These are phyloP conservation scores for Drosophila persimilis DNA, from an alignment of 1,140 invertebrate species.

Conservation along the genomic window DNA sequence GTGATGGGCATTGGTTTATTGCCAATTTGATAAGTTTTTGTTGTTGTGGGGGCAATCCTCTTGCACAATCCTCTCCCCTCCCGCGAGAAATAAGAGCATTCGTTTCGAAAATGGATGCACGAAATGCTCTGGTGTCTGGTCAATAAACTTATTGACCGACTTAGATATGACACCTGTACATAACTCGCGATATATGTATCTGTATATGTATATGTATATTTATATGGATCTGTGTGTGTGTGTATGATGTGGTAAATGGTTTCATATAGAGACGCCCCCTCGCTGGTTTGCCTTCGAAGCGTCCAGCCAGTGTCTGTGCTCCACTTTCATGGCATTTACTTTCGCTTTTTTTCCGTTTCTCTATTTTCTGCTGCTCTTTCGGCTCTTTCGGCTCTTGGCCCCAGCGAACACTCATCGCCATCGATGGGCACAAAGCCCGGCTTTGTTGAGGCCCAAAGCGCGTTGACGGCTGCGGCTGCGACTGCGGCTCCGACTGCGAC, in stretches of 20 bases:
- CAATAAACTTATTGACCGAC: constrained; percentile 80
- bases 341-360: constrained; percentile 60
- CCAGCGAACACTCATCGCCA: constrained; percentile 24
- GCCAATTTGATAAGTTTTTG: constrained; percentile 46
- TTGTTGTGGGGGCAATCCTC: constrained; percentile 15
- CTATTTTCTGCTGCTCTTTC: constrained; percentile 20
- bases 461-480: constrained; percentile 43
- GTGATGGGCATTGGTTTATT: constrained; percentile 47
- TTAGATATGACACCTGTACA: constrained; percentile 48
- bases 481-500: constrained; percentile 12
- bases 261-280: constrained; percentile 57
- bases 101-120: constrained; percentile 57
- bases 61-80: constrained; percentile 39
- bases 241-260: too few relatives aligned
- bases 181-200: background rate
- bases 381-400: constrained; percentile 11
- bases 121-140: constrained; percentile 38
- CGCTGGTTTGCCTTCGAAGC: constrained; percentile 69
- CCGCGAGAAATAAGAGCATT: constrained; percentile 41
- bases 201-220: background rate
- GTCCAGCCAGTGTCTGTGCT: constrained; percentile 52
- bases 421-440: constrained; percentile 19
- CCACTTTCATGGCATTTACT: constrained; percentile 75
- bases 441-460: constrained; percentile 49
- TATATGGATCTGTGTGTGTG: background rate